Evolutionary conservation across 2,888 invertebrate genomes (phyloP).

Genomic region (Phyto melanocephala): DNA sequence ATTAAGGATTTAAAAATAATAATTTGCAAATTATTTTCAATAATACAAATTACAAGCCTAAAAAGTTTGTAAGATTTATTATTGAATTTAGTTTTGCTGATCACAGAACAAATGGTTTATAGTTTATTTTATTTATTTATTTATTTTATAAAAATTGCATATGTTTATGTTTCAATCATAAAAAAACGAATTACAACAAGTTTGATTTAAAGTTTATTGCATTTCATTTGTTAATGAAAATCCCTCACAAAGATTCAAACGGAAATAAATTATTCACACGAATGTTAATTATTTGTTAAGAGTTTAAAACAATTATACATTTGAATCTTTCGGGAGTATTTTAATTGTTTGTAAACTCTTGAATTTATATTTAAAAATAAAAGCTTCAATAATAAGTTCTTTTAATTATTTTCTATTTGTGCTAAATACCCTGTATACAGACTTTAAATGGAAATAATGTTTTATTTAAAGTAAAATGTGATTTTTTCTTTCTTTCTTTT

Average conservation of each 20-base stretch:
- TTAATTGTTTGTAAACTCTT: constrained; percentile 20
- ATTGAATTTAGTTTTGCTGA: constrained; percentile 55
- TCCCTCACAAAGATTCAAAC: neutral
- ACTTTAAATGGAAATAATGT: constrained; percentile 4
- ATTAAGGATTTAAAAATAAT: constrained; percentile 63
- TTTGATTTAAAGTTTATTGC: neutral
- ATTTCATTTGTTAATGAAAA: neutral
- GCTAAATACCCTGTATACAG: constrained; percentile 53
- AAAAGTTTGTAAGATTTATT: constrained; percentile 37
- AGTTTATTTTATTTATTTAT: constrained; percentile 31
- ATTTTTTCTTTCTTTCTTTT: constrained; percentile 3
- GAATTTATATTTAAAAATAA: neutral
- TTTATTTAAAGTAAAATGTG: neutral
- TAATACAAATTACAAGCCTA: constrained; percentile 38
- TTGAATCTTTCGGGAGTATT: neutral
- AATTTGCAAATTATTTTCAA: constrained; percentile 56
- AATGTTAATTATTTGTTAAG: neutral
- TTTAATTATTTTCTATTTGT: constrained; percentile 13
- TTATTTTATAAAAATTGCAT: constrained; percentile 44
- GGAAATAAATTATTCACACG: neutral
- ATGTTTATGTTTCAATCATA: constrained; percentile 52
- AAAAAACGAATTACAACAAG: neutral
- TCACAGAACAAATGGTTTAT: constrained; percentile 65
- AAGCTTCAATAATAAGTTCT: constrained; percentile 1
- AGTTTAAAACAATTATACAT: neutral